Conservation (phyloP, 2,113 vertebrate genomes). For the Leptobrachium leishanense region DNA sequence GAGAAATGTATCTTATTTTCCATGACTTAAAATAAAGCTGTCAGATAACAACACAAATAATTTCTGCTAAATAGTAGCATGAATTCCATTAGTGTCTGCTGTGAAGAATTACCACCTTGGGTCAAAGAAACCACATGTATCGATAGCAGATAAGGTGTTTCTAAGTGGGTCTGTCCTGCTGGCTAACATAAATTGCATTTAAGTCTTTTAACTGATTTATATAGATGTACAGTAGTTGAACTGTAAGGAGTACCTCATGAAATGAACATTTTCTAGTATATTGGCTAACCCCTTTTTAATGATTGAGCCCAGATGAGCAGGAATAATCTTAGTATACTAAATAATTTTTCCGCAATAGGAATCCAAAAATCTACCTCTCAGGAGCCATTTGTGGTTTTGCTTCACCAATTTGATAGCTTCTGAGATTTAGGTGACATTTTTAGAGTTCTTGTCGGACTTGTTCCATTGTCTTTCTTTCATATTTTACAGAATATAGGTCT, state of each 20-base stretch:
- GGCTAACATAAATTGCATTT: conserved; percentile 52
- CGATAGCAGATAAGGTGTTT: conserved; percentile 39
- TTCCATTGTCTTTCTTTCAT: neutral
- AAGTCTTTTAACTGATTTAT: conserved; percentile 53
- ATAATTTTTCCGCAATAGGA: conserved; percentile 59
- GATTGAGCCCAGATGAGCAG: conserved; percentile 58
- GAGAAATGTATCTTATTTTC: neutral
- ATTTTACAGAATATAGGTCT: no score
- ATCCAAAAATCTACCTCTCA: conserved; percentile 57
- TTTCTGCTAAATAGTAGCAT: conserved; percentile 30
- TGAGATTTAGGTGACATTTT: conserved; percentile 14
- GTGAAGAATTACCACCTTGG: conserved; percentile 51
- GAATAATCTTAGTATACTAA: conserved; percentile 66
- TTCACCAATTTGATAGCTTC: conserved; percentile 46
- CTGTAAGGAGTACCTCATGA: conserved; percentile 58
- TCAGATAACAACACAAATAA: conserved; percentile 29
- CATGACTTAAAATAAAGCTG: conserved; percentile 30
- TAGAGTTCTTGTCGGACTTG: conserved; percentile 17
- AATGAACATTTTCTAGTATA: conserved; percentile 61
- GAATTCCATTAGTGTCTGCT: conserved; percentile 46
- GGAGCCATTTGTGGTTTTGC: conserved; percentile 53
- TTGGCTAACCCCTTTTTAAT: conserved; percentile 61
- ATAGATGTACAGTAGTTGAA: conserved; percentile 53
- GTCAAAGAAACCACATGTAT: conserved; percentile 41
- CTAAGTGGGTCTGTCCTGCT: conserved; percentile 50